A percentile compares a stretch with the other conserved stretches of the same genome.
Evolutionary conservation across 2,888 invertebrate species (phyloP).

Genomic region (Hemaris fuciformis): DNA sequence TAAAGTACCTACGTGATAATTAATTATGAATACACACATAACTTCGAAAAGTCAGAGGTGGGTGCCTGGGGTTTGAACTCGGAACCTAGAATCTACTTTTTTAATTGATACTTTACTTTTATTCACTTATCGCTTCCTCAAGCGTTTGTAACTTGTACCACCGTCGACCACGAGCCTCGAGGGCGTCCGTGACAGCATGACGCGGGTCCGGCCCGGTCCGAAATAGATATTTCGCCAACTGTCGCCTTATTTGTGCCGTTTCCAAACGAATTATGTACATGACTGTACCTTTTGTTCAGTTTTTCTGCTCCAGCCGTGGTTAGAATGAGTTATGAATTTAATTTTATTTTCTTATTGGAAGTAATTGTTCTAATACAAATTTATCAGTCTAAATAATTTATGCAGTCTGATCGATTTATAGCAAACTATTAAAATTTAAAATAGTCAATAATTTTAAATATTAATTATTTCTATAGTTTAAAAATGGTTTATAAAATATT

Average conservation of each 20-base stretch:
- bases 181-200: conserved; percentile 67
- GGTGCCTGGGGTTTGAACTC: no score
- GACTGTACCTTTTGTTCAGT: conserved; percentile 36
- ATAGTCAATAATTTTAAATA: no score
- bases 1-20: no score
- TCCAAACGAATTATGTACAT: conserved; percentile 51
- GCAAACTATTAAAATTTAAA: background rate
- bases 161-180: conserved; percentile 30
- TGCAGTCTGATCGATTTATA: no score
- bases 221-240: conserved; percentile 74
- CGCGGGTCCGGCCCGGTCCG: conserved; percentile 73
- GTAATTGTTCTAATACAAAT: background rate
- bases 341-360: background rate
- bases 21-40: no score
- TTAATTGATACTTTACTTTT: no score
- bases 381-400: background rate
- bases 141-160: conserved; percentile 28
- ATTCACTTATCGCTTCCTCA: conserved; percentile 29
- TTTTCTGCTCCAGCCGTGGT: background rate
- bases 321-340: background rate
- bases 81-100: no score
- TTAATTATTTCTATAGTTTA: no score
- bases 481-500: no score
- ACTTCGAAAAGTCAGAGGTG: no score
- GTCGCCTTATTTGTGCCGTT: conserved; percentile 58